Evolutionary conservation across 2,888 invertebrate species (phyloP), one percentile per base, ranked within the genome.

Genomic region (Drosophila lutescens): DNA sequence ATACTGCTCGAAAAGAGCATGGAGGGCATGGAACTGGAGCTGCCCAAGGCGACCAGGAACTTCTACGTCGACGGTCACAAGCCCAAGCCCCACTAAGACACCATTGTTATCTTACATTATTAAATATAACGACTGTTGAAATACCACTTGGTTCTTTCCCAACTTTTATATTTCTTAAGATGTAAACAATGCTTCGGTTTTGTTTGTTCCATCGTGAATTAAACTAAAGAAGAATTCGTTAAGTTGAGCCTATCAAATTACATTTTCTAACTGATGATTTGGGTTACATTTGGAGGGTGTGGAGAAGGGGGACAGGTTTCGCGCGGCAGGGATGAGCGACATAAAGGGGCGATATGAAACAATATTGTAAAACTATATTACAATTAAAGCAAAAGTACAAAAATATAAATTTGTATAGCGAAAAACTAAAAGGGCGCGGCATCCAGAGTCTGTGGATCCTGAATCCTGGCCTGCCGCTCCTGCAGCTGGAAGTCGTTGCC

Each of bases 61-160:
- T 99, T 98, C 92, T 98, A 98, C 92, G 99, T 99, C 2, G 99
- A 99, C 91, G 99, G 99, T 15, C 98, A 99, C 90, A 97, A 95
- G 80, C 99, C 99, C 0, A 95, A 97, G 80, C 97, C 98, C 2
- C 99, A 99, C 93, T 99, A 93, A 53, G 12, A 34, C 32, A 12
- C 4, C 41, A 47, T 49, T 66, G 34, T 66, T 73, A 50, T 71
- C 70, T 51, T 32, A 40, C 41, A 43, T 50, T 41, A 49, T 61
- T 58, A 58, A 77, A 76, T 65, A 60, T 67, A 72, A 69, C 49
- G 32, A 44, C 61, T 59, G 69, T 70, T 66, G 46, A 65, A 49
- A 66, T 59, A 74, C 70, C 56, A 55, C 58, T 40, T 69, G 68
- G 74, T 65, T 73, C 67, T 68, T 75, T 82, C 78, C 78, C 84